Percentiles rank a stretch among this genome's conserved stretches.
These are phyloP conservation scores for Cyanoderma ruficeps DNA, from an alignment of 2,113 vertebrate genomes.

Conservation along the genomic window DNA sequence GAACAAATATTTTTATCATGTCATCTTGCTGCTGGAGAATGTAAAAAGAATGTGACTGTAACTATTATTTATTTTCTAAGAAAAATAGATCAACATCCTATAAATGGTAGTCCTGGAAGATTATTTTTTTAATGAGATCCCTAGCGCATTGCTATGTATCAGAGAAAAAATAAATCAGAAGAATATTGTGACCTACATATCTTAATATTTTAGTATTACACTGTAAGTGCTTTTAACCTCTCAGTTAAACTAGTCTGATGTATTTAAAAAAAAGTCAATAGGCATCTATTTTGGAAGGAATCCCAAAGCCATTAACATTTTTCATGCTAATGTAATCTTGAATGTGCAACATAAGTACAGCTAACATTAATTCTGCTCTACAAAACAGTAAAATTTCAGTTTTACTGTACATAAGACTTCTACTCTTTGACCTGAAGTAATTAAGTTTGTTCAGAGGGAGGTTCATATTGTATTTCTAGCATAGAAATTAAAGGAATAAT, in stretches of 20 bases:
- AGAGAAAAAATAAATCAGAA: constrained; percentile 26
- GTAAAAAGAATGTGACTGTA: neutral
- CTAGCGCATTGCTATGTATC: neutral
- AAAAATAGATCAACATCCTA: constrained; percentile 12
- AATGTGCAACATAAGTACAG: neutral
- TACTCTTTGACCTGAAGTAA: constrained; percentile 60
- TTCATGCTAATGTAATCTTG: constrained; percentile 32
- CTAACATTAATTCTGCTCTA: constrained; percentile 60
- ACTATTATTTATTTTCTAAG: neutral
- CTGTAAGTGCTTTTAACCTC: constrained; percentile 50
- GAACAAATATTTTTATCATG: neutral
- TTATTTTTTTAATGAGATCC: neutral
- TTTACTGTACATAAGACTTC: neutral
- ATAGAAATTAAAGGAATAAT: constrained; percentile 49
- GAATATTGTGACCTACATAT: constrained; percentile 30
- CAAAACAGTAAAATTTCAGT: constrained; percentile 41
- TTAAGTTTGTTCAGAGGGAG: constrained; percentile 45
- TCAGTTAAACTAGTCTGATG: constrained; percentile 37
- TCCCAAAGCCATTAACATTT: constrained; percentile 49
- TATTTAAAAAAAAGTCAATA: neutral
- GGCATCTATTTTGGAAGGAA: constrained; percentile 39
- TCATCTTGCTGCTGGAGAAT: neutral
- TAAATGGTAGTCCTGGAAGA: neutral
- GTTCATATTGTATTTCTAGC: constrained; percentile 8
- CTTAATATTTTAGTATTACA: neutral